phyloP scores from a whole-genome alignment of 1,140 invertebrate genomes.

The Muscidifurax raptorellus region DNA sequence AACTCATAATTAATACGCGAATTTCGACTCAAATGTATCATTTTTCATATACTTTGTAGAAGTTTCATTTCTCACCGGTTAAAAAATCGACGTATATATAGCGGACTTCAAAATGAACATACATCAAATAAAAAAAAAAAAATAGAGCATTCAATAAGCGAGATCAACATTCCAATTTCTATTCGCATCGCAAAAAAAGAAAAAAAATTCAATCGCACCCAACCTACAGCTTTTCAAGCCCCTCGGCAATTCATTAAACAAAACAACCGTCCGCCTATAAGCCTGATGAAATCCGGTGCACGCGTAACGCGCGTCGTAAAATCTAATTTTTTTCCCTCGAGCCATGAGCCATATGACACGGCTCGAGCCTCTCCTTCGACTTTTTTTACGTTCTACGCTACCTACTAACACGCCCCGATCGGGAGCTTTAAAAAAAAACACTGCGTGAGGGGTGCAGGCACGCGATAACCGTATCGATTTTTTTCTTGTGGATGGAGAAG shows the following conservation, averaged over 20 bases:
- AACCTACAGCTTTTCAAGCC: neutral
- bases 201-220: neutral
- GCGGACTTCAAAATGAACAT: too few relatives aligned
- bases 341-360: constrained; percentile 3
- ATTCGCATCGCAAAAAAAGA: neutral
- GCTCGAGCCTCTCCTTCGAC: neutral
- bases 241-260: neutral
- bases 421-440: neutral
- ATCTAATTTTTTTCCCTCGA: neutral
- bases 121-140: too few relatives aligned
- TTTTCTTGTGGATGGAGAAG: neutral
- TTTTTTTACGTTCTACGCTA: neutral
- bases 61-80: too few relatives aligned
- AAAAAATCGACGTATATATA: too few relatives aligned
- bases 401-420: neutral
- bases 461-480: constrained; percentile 27
- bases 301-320: neutral
- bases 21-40: too few relatives aligned
- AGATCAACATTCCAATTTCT: too few relatives aligned
- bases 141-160: too few relatives aligned
- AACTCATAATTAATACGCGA: too few relatives aligned
- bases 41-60: too few relatives aligned
- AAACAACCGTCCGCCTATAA: neutral
- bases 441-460: constrained; percentile 6
- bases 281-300: neutral